Evolutionary conservation across 2,113 vertebrate species (phyloP).

Genomic region (Dipodomys spectabilis): DNA sequence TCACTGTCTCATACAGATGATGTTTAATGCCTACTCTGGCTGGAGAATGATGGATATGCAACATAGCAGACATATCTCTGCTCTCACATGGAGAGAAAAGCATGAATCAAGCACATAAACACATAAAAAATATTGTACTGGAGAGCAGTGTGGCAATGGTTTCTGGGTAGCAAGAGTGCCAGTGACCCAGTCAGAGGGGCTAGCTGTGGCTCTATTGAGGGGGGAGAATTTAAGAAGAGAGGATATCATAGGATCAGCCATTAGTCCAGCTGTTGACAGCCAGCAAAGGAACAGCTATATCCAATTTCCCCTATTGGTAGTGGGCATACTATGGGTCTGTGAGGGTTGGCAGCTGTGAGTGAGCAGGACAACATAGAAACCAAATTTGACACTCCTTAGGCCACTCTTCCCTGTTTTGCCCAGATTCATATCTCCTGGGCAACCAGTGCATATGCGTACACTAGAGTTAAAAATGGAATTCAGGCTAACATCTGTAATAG

Average conservation of each 20-base stretch:
- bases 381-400: neutral
- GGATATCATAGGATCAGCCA: neutral
- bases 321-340: neutral
- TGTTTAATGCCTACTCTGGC: neutral
- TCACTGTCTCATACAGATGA: neutral
- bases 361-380: conserved; percentile 1
- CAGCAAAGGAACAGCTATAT: neutral
- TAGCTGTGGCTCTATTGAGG: neutral
- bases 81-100: no score
- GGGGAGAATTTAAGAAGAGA: neutral
- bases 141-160: no score
- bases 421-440: conserved; percentile 62
- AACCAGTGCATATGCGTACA: conserved; percentile 36
- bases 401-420: conserved; percentile 16
- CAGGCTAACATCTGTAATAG: conserved; percentile 64
- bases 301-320: fast-evolving
- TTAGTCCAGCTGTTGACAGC: neutral
- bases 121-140: no score
- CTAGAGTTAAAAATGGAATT: conserved; percentile 74
- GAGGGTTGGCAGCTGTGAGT: neutral
- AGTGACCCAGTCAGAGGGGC: neutral
- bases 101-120: no score
- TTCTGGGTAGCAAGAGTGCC: no score
- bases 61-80: neutral
- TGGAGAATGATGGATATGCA: neutral